Evolutionary conservation across 1,140 invertebrate genomes (phyloP), one percentile per base, ranked within the genome.

Genomic region (Lordiphosa stackelbergi): DNA sequence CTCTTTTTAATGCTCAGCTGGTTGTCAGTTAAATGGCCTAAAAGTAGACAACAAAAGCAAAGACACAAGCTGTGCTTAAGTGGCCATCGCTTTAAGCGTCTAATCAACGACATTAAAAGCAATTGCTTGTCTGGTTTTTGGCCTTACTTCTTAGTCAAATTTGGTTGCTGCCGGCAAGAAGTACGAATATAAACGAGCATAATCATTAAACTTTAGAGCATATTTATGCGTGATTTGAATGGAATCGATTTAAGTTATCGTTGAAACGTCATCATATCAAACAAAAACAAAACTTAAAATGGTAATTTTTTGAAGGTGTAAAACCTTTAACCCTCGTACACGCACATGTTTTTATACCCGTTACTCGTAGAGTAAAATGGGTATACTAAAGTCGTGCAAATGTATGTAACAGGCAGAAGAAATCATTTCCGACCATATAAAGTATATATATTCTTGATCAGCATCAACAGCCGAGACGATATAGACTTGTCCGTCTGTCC

Each of bases 31-130:
- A 66, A 69, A 69, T 69, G 53, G 63, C 66, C 62, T 53, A 69
- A 61, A 61, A 69, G 48, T 61, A 66, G 66, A 60, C 66, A 69
- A 69, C 57, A 45, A 65, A 65, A 61, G 41, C 56, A 41, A 31
- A 31, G n/a, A 48, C 57, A 46, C 35, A 66, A 66, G 63, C 48
- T 66, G 62, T 53, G 38, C 56, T 69, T 57, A 69, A 69, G 63
- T 66, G 66, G 63, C 63, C 4, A 24, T 66, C 53, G 31, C 46
- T 45, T 61, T 53, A 60, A 65, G 66, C 62, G 56, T 65, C 60
- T 69, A 69, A 69, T 69, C 56, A 69, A 61, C 63, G 53, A 61
- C 66, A 60, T 69, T 66, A 69, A 69, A 61, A 69, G 66, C 56
- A 69, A 69, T 61, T 60, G 66, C 63, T 55, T 66, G 66, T 57